These are phyloP conservation scores for Semicossyphus pulcher DNA, from an alignment of 2,113 vertebrate genomes.

Conservation along the genomic window DNA sequence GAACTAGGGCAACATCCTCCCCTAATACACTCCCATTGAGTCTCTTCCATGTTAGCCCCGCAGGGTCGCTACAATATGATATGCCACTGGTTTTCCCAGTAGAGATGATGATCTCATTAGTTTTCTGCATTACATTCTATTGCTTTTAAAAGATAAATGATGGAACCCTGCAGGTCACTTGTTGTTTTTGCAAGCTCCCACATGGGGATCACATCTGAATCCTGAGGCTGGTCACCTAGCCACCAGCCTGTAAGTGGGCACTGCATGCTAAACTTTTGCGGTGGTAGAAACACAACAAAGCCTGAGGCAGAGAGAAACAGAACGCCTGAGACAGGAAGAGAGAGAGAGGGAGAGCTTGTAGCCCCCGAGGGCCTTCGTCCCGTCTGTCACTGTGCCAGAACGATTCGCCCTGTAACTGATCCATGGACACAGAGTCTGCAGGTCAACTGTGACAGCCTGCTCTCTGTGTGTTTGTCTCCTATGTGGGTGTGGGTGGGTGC, in stretches of 20 bases:
- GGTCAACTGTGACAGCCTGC: conserved; percentile 71
- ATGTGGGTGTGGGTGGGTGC: conserved; percentile 11
- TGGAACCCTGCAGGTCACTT: neutral
- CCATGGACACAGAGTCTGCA: conserved; percentile 58
- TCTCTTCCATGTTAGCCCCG: no score
- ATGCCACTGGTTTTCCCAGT: neutral
- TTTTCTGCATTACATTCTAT: conserved; percentile 10
- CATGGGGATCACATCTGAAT: no score
- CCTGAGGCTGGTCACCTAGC: neutral
- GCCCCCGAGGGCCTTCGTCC: conserved; percentile 42
- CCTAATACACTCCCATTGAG: no score
- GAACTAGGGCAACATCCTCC: no score
- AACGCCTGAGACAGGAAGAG: conserved; percentile 6
- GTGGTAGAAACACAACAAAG: conserved; percentile 34
- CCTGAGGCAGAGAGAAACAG: conserved; percentile 34
- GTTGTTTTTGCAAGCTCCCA: neutral
- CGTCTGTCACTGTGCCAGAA: conserved; percentile 66
- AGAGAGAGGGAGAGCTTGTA: conserved; percentile 39
- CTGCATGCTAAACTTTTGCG: conserved; percentile 27
- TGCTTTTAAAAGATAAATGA: conserved; percentile 3
- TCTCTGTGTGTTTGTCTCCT: neutral
- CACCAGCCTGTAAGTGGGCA: conserved; percentile 1
- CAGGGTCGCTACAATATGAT: neutral
- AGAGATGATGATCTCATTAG: conserved; percentile 23
- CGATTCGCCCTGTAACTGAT: conserved; percentile 68